Base-by-base conservation (phyloP, 1,140 invertebrate species). In the Fopius arisanus region DNA sequence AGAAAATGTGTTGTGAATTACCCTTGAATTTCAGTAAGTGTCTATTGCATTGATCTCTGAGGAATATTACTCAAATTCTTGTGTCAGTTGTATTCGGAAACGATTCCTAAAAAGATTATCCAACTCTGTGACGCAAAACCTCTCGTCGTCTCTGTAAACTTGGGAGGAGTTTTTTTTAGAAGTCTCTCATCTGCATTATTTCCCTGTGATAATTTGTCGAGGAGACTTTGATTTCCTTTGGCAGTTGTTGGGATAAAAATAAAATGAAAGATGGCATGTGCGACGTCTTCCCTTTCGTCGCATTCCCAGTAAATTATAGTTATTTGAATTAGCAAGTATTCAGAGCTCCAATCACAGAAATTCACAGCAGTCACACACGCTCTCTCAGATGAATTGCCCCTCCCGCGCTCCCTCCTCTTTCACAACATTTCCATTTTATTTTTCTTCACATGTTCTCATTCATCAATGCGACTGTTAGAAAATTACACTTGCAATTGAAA, bases 221-320 rank as follows among this genome's bases (percentile, higher is more conserved):
- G 54, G 54, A 23, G 54, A 59, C 54, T 59, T 59, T 59, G 54
- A 59, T 59, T 59, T 59, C 23, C 54, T 59, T 59, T 23, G 54
- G 12, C 54, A 59, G 54, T 59, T 59, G 19, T 23, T 9, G 54
- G 5, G 19, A 26, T 59, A 59, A 59, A 59, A 59, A 59, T 59
- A 59, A 59, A 23, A 0, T 23, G 5, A 14, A 59, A 51, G 1
- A 6, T 5, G 43, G 23, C 9, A 23, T 59, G 23, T 59, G 19
- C 54, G 23, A 59, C 54, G 54, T 59, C 67, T 51, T 69, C 43
- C 19, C 66, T 41, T 68, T 29, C 28, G 28, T 68, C 40, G 41
- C 28, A 73, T 41, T 28, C 40, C 23, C n/a, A 59, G 28, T 54
- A 73, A 69, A 73, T 73, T 31, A 73, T 73, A 73, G 66, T 73